These are phyloP conservation scores for Anoncus sp. DNA, from an alignment of 2,888 invertebrate species.

Conservation along the genomic window DNA sequence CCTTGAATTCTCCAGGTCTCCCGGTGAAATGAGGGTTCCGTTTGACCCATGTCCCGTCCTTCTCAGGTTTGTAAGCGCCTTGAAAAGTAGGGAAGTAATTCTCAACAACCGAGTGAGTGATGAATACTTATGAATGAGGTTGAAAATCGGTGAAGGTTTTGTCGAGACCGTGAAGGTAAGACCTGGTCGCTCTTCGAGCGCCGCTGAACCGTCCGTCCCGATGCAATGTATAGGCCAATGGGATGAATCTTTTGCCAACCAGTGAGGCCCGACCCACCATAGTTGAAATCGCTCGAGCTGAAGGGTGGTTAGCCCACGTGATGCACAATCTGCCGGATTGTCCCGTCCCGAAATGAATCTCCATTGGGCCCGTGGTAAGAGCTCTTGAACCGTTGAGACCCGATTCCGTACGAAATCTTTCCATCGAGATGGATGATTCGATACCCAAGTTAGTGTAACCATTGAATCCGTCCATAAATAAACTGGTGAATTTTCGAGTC, in stretches of 20 bases:
- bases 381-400: not conserved
- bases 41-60: not conserved
- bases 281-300: not conserved
- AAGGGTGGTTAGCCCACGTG: not conserved
- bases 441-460: not conserved
- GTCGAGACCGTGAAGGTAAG: not conserved
- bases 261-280: slow-evolving; percentile 11
- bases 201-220: not conserved
- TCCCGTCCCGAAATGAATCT: not conserved
- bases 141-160: not conserved
- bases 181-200: slow-evolving; percentile 3
- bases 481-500: not conserved
- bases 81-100: not conserved
- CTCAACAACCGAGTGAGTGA: not conserved
- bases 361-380: not conserved
- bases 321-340: slow-evolving; percentile 19
- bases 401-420: slow-evolving; percentile 8
- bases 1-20: not conserved
- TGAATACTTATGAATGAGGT: not conserved
- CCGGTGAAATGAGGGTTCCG: not conserved
- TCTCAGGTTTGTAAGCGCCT: not conserved
- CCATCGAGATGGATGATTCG: slow-evolving; percentile 13
- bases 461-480: not conserved
- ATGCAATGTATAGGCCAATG: not conserved
- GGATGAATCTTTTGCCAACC: not conserved